A percentile compares a stretch with the other conserved stretches of the same genome.
These are phyloP conservation scores for Siniperca knerii DNA, from an alignment of 2,113 vertebrate species.

Conservation along the genomic window DNA sequence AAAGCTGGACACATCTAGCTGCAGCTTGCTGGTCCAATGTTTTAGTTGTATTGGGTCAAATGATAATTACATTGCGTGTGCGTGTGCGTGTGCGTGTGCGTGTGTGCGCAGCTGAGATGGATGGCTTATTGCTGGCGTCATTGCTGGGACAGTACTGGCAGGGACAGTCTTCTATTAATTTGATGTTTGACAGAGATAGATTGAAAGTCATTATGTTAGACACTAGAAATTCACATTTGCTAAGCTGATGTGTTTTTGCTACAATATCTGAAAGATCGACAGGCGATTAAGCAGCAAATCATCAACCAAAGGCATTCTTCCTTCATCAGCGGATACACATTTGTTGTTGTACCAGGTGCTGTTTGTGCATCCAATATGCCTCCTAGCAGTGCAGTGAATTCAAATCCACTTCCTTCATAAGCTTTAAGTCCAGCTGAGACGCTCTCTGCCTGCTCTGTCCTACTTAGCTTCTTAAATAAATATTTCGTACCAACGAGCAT, in stretches of 20 bases:
- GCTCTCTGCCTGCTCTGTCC: conserved; percentile 35
- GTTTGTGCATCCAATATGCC: conserved; percentile 41
- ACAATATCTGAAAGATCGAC: conserved; percentile 26
- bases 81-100: conserved; percentile 3
- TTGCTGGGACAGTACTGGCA: conserved; percentile 6
- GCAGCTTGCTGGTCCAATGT: conserved; percentile 18
- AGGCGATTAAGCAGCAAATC: conserved; percentile 11
- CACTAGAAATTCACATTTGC: conserved; percentile 34
- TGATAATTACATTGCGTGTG: conserved; percentile 38
- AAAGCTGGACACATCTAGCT: conserved; percentile 26
- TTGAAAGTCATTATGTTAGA: conserved; percentile 31
- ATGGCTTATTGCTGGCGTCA: conserved; percentile 38
- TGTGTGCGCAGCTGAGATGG: not conserved
- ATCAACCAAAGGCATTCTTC: not conserved
- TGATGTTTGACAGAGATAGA: conserved; percentile 65
- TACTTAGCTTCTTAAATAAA: conserved; percentile 31
- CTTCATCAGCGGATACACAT: conserved; percentile 16
- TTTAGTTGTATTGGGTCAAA: conserved; percentile 42
- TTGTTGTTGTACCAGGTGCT: conserved; percentile 55
- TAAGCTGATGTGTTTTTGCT: conserved; percentile 22
- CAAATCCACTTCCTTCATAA: conserved; percentile 39
- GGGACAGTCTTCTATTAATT: conserved; percentile 35
- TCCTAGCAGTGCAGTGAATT: conserved; percentile 53
- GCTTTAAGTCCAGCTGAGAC: conserved; percentile 63
- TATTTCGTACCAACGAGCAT: not conserved